A percentile compares a stretch with the other conserved stretches of the same genome.
These are phyloP conservation scores for Trichopoda pennipes DNA, from an alignment of 2,888 invertebrate genomes.

Conservation along the genomic window DNA sequence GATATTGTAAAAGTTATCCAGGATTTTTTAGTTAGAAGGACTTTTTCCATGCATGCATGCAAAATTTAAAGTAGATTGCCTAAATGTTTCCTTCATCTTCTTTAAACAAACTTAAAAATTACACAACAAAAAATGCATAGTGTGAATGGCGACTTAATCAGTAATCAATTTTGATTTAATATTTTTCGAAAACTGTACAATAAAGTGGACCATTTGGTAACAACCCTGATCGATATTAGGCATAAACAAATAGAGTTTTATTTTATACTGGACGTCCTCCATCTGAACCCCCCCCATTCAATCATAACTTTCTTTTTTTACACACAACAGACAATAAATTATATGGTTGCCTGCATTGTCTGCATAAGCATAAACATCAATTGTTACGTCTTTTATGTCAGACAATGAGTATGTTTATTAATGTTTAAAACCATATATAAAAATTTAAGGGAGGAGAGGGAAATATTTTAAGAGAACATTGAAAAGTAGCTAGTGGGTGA, in stretches of 20 bases:
- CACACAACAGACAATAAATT: conserved; percentile 59
- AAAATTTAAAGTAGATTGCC: too few species aligned
- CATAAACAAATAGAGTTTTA: not conserved
- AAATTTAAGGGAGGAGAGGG: not conserved
- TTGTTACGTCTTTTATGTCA: conserved; percentile 53
- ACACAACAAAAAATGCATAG: too few species aligned
- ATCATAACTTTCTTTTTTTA: not conserved
- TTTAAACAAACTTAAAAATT: too few species aligned
- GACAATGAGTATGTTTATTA: conserved; percentile 57
- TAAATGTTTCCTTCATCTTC: too few species aligned
- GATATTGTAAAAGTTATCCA: not conserved
- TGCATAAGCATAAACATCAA: conserved; percentile 62
- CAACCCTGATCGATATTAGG: conserved; percentile 1
- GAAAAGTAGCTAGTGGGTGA: conserved; percentile 11
- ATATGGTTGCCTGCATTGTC: conserved; percentile 65
- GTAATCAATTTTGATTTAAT: not conserved
- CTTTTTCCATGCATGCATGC: too few species aligned
- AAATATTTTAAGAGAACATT: not conserved
- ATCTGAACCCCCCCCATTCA: not conserved
- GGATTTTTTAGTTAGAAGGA: too few species aligned
- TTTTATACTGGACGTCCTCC: not conserved
- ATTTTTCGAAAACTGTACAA: not conserved
- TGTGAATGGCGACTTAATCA: too few species aligned
- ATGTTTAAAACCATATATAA: conserved; percentile 41
- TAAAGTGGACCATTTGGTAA: not conserved